A percentile compares a stretch with the other conserved stretches of the same genome.
These are phyloP conservation scores for Hemicordylus capensis DNA, from an alignment of 2,113 vertebrate genomes.

Conservation along the genomic window DNA sequence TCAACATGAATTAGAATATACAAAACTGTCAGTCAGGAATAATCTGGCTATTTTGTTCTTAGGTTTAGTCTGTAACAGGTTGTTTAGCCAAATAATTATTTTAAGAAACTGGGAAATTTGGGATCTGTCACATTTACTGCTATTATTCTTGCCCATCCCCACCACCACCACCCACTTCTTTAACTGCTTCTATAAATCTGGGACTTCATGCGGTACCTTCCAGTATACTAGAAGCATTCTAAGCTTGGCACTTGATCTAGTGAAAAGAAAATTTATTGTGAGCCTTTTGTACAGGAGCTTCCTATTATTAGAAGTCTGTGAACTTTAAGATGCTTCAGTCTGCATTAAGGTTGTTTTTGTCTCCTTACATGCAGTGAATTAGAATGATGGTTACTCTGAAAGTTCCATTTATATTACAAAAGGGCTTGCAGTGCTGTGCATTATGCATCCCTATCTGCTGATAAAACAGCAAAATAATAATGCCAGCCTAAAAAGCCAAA, in stretches of 20 bases:
- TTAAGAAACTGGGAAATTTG: neutral
- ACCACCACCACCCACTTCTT: neutral
- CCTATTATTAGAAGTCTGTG: neutral
- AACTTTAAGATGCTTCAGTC: neutral
- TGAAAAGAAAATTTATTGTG: neutral
- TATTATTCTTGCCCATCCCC: neutral
- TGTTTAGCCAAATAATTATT: neutral
- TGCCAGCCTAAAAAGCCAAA: neutral
- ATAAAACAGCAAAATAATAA: neutral
- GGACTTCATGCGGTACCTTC: neutral
- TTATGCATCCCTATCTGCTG: neutral
- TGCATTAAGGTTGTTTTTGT: neutral
- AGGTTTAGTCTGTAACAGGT: neutral
- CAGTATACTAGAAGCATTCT: neutral
- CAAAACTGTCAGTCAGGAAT: neutral
- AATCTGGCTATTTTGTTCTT: neutral
- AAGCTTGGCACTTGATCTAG: neutral
- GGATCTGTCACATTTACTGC: too few relatives aligned
- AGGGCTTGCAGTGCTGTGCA: neutral
- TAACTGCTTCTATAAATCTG: neutral
- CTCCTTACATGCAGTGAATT: neutral
- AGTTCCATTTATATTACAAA: neutral
- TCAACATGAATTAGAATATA: neutral
- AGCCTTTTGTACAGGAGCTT: neutral
- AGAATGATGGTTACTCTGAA: neutral